Evolutionary conservation across 2,113 vertebrate species (phyloP).

Genomic region (Equus przewalskii): DNA sequence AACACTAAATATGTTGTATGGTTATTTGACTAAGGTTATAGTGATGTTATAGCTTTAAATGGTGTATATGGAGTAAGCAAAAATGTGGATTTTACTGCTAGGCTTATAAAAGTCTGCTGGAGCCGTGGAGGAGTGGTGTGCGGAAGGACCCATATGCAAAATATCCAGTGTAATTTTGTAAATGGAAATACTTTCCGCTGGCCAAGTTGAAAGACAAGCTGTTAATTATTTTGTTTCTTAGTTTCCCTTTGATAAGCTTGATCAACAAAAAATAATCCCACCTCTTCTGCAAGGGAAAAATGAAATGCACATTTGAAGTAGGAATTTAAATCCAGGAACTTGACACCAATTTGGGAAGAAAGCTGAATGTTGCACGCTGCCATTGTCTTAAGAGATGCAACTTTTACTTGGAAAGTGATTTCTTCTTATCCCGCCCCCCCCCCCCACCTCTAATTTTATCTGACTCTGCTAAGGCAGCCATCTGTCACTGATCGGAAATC

Average conservation of each 20-base stretch:
- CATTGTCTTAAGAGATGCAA: constrained; percentile 77
- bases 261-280: not conserved
- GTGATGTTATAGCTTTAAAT: constrained; percentile 86
- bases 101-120: constrained; percentile 61
- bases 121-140: not conserved
- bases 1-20: constrained; percentile 91
- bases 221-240: constrained; percentile 73
- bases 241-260: constrained; percentile 47
- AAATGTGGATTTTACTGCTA: constrained; percentile 68
- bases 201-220: constrained; percentile 69
- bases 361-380: constrained; percentile 31
- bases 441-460: constrained; percentile 83
- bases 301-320: constrained; percentile 33
- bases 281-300: not conserved
- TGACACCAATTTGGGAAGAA: constrained; percentile 26
- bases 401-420: constrained; percentile 80
- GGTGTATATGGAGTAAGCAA: constrained; percentile 75
- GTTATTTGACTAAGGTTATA: constrained; percentile 88
- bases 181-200: constrained; percentile 24
- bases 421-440: constrained; percentile 61
- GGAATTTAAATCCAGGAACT: constrained; percentile 73
- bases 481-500: constrained; percentile 89
- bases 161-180: constrained; percentile 56
- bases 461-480: constrained; percentile 88
- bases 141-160: not conserved